A percentile compares a stretch with the other conserved stretches of the same genome.
Conservation (phyloP, 2,888 invertebrate genomes). For the Nephrocerus scutellatus region DNA sequence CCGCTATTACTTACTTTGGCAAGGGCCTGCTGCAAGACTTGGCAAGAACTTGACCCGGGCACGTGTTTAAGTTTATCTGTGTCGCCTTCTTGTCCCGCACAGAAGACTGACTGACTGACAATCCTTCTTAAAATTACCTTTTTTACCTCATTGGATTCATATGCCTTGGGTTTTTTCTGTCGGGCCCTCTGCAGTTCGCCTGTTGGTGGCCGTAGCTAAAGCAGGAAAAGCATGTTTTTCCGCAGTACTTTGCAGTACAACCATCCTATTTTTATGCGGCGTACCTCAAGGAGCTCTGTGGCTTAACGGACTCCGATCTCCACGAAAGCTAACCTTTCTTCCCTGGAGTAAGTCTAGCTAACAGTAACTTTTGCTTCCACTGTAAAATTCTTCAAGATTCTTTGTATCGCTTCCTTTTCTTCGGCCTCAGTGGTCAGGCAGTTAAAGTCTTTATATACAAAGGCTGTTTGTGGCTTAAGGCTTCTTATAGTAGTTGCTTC, state of each 20-base stretch:
- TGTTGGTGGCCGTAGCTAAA: slow-evolving; percentile 4
- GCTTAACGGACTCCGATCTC: too few species aligned
- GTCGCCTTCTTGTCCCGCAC: not conserved
- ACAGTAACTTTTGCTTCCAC: too few species aligned
- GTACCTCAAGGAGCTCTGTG: not conserved
- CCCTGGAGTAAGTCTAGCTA: too few species aligned
- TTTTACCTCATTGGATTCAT: not conserved
- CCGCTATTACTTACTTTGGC: not conserved
- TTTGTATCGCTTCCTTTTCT: too few species aligned
- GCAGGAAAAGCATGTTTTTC: slow-evolving; percentile 1
- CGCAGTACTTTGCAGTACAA: not conserved
- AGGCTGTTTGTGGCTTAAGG: too few species aligned
- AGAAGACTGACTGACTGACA: not conserved
- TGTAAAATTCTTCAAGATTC: too few species aligned
- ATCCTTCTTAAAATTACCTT: not conserved
- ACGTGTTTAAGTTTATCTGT: not conserved
- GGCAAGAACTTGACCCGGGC: too few species aligned
- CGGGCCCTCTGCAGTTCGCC: slow-evolving; percentile 3
- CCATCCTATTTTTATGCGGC: slow-evolving; percentile 2
- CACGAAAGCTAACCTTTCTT: too few species aligned
- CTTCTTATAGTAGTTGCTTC: too few species aligned
- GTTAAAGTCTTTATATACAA: too few species aligned
- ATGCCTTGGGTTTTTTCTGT: not conserved
- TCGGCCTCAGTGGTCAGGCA: too few species aligned
- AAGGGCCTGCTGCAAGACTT: not conserved